Evolutionary conservation across 2,113 vertebrate species (phyloP), one percentile per base, ranked within the genome.

Genomic region (western clawed frog (Xenopus tropicalis)): DNA sequence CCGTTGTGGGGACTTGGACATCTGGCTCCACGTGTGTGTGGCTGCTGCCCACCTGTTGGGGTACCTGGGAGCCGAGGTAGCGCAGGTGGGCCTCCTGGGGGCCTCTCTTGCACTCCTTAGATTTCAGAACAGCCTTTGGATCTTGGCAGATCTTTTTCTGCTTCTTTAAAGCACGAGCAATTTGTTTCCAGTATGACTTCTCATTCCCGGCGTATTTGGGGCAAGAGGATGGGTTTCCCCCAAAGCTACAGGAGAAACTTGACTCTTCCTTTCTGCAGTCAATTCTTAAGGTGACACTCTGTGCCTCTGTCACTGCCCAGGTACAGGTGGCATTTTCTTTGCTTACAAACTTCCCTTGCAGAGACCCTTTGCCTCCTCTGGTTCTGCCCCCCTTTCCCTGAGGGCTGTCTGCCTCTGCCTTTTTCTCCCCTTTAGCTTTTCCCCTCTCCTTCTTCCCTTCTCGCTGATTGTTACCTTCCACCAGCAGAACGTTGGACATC

Each of bases 131-230:
- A 0, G 71, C 81, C 17, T 77, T 78, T 0, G 82, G n/a, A 56
- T 93, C 86, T 57, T 78, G 78, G 61, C 96, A 98, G 69, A 95
- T 78, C 21, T 74, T 81, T 62, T 88, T 93, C 42, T 94, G 90
- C 46, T 89, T 94, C 78, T 78, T 93, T 25, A 98, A 82, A 0
- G 84, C 83, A 14, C 90, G 82, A 12, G 76, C 76, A 0, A 98
- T 84, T 73, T 98, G 95, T 71, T 90, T 97, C 96, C 96, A 98
- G 79, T 91, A 98, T 7, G 48, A 46, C 21, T 81, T 86, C 7
- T 79, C 46, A 1, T 90, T 83, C 56, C 83, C 77, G 2, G 51
- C 42, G 21, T 89, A 91, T 43, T 87, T 81, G 0, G 86, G 78
- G 74, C 97, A 98, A 0, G 80, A 52, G 0, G 85, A 68, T 2